phyloP scores from a whole-genome alignment of 2,888 invertebrate species.

The Prenolepis imparis region DNA sequence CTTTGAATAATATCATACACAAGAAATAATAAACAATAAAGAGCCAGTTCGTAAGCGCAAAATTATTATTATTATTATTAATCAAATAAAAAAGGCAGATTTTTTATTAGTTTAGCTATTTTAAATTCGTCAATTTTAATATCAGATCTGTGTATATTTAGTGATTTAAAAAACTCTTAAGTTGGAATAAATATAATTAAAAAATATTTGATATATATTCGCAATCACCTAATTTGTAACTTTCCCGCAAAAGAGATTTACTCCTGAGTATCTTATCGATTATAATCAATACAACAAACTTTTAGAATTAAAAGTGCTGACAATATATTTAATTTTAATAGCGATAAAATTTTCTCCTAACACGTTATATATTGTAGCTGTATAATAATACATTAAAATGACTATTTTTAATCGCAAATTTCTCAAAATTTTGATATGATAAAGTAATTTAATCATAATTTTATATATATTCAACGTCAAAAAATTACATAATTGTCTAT shows the following conservation, averaged over 20 bases:
- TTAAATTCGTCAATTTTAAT: neutral
- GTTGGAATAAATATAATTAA: no score
- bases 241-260: neutral
- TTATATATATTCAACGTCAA: neutral
- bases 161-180: no score
- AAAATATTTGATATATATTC: neutral
- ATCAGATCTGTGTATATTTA: neutral
- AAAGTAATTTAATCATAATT: neutral
- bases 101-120: neutral
- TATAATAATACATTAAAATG: neutral
- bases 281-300: neutral
- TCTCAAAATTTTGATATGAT: neutral
- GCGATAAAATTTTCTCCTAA: neutral
- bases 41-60: no score
- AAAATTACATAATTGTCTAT: neutral
- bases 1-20: no score
- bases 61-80: no score
- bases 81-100: no score
- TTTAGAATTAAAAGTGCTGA: neutral
- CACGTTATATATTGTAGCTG: neutral
- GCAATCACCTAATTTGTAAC: no score
- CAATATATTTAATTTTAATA: neutral
- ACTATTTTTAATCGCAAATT: neutral
- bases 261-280: neutral
- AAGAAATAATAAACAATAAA: no score